Evolutionary conservation across 1,140 invertebrate genomes (phyloP), one percentile per base, ranked within the genome.

Genomic region (Calephelis nemesis): DNA sequence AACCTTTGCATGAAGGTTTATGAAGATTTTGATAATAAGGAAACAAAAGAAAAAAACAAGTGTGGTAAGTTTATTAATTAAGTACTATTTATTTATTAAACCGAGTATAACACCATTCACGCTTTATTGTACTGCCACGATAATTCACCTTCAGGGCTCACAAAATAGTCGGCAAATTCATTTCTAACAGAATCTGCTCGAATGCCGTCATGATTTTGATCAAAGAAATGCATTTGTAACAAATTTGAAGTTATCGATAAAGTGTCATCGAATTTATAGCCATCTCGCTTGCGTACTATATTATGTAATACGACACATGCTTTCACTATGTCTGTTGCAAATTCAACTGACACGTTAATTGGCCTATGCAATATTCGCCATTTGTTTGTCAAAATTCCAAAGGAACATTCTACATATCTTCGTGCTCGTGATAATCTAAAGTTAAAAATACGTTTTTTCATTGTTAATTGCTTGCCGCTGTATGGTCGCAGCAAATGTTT

Each of bases 1-100:
- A 64, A 64, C 63, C 47, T 64, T 64, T 49, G 63, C 42, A 64
- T 64, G 42, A 63, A 63, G 62, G 48, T 63, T 63, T 47, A 63
- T 63, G 45, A 49, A 64, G 8, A 64, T 10, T 64, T 64, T 64
- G 63, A 64, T 64, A 64, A 7, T 63, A 63, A 48, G 45, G 62
- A 63, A 63, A 63, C 45, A 48, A 63, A 49, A 49, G 47, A 64
- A 64, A 64, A 64, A 64, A 49, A 64, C 47, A 8, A 63, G 62
- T 63, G 62, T 63, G 45, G 8, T 63, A 63, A 45, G 42, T 47
- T 63, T 63, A 63, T 45, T 13, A 47, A 63, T 52, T 52, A 54
- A 52, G n/a, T 52, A 52, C 50, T 52, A 52, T 19, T 30, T 19
- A 54, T 54, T 54, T 54, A 54, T 54, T 54, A 54, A 19, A 52